A percentile compares a stretch with the other conserved stretches of the same genome.
Conservation (phyloP, 2,888 invertebrate genomes). For the Cyclophora punctaria region DNA sequence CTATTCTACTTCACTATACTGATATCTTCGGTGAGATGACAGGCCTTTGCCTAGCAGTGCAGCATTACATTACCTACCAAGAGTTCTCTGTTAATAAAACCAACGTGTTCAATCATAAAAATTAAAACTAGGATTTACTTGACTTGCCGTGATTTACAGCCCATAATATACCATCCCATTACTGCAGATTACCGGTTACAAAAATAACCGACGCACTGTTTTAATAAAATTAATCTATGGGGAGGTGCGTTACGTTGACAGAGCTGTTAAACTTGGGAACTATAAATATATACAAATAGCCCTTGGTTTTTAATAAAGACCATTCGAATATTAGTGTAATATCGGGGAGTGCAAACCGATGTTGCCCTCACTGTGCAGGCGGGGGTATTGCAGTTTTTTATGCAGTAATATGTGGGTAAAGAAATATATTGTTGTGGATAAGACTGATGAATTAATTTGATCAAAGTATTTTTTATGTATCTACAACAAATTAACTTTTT, state of each 20-base stretch:
- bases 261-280: slow-evolving; percentile 43
- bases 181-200: slow-evolving; percentile 1
- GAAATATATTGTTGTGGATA: slow-evolving; percentile 25
- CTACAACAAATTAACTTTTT: no score
- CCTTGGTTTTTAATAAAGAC: slow-evolving; percentile 70
- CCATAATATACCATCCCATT: no score
- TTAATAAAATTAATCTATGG: slow-evolving; percentile 66
- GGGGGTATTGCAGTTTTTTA: slow-evolving; percentile 48
- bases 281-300: slow-evolving; percentile 72
- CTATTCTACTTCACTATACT: no score
- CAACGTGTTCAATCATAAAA: no score
- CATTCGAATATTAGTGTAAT: slow-evolving; percentile 70
- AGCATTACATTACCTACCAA: no score
- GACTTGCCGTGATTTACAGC: not conserved
- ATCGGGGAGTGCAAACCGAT: slow-evolving; percentile 71
- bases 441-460: no score
- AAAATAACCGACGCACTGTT: slow-evolving; percentile 47
- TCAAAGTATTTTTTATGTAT: no score
- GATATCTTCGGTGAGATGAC: no score
- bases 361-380: slow-evolving; percentile 56
- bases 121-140: no score
- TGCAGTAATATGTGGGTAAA: slow-evolving; percentile 39
- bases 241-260: slow-evolving; percentile 55
- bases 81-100: no score
- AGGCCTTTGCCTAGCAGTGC: no score